These are phyloP conservation scores for Montipora efflorescens DNA, from an alignment of 64 coral and sea anemone genomes.

Conservation along the genomic window DNA sequence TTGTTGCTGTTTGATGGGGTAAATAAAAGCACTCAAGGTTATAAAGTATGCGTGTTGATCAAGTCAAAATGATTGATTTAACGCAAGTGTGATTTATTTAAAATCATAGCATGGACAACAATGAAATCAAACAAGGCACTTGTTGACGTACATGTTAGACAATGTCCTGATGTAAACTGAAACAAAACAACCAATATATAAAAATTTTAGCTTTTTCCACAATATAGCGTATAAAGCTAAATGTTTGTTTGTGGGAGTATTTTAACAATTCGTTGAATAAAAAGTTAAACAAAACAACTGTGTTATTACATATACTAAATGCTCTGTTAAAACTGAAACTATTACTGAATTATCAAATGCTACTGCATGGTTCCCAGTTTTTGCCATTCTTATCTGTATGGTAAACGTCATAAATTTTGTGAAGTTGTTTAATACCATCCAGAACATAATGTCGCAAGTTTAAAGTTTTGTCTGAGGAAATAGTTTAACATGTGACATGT, in stretches of 20 bases:
- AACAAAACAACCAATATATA: neutral
- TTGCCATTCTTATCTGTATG: no score
- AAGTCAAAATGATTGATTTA: slow-evolving; percentile 55
- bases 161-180: neutral
- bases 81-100: slow-evolving; percentile 49
- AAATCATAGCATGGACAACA: slow-evolving; percentile 55
- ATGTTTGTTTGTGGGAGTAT: slow-evolving; percentile 15
- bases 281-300: slow-evolving; percentile 39
- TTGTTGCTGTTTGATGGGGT: no score
- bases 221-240: slow-evolving; percentile 26
- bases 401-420: no score
- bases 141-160: slow-evolving; percentile 46
- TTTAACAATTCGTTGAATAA: slow-evolving; percentile 34
- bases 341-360: neutral
- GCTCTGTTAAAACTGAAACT: neutral
- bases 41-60: slow-evolving; percentile 4
- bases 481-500: no score
- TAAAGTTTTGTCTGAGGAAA: no score
- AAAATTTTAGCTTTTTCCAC: slow-evolving; percentile 23
- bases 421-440: no score
- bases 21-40: neutral
- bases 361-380: no score
- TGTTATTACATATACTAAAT: neutral
- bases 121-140: slow-evolving; percentile 65
- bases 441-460: no score